A percentile compares a stretch with the other conserved stretches of the same genome.
Conservation (phyloP, 2,888 invertebrate species). For the Leptopilina syphax region DNA sequence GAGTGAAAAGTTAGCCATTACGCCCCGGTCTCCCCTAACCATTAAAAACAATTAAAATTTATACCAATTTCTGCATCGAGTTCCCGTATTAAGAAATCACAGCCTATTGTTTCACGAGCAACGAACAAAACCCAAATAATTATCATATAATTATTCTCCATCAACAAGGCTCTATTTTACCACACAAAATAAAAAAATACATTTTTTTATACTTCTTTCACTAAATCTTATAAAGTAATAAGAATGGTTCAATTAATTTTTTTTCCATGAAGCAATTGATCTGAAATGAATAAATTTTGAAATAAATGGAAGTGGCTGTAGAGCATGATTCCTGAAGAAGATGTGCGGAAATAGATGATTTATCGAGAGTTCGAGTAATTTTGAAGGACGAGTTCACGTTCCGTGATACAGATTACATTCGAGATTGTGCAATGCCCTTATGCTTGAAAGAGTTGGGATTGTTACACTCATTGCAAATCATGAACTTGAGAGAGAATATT, state of each 20-base stretch:
- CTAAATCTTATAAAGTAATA: neutral
- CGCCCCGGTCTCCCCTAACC: too few species aligned
- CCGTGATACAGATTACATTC: slow-evolving; percentile 22
- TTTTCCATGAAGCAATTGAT: neutral
- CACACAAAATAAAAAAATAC: too few species aligned
- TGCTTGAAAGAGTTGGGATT: slow-evolving; percentile 13
- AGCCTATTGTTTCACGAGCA: too few species aligned
- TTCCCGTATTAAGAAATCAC: too few species aligned
- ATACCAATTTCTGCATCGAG: too few species aligned
- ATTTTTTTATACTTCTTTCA: too few species aligned
- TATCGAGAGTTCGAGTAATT: slow-evolving; percentile 24
- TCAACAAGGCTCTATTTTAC: too few species aligned
- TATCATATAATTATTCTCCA: too few species aligned
- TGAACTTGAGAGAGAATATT: slow-evolving; percentile 10
- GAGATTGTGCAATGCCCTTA: slow-evolving; percentile 23
- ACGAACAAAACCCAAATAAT: too few species aligned
- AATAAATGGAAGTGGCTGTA: slow-evolving; percentile 7
- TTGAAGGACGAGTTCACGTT: slow-evolving; percentile 40
- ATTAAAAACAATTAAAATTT: too few species aligned
- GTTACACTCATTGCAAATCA: slow-evolving; percentile 34
- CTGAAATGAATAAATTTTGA: slow-evolving; percentile 8
- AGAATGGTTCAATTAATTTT: neutral
- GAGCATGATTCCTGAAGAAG: slow-evolving; percentile 33
- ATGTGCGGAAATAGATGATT: slow-evolving; percentile 32
- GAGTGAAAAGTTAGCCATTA: too few species aligned